Base-by-base conservation (phyloP, 1,140 invertebrate species). In the Drosophila yakuba region DNA sequence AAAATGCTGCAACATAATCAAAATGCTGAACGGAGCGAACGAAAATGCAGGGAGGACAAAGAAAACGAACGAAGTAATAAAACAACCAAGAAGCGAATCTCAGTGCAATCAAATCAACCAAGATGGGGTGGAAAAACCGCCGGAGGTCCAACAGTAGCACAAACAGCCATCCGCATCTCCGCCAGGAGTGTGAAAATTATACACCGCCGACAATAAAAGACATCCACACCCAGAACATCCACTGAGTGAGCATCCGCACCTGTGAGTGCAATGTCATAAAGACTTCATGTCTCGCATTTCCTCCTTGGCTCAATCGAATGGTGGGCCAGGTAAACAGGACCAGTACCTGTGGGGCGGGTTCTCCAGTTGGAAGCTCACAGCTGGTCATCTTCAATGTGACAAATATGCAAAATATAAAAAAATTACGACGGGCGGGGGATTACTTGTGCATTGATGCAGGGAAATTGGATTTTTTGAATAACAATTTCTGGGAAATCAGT, bases 41-140 rank as follows among this genome's bases (percentile, higher is more conserved):
- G 45, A 61, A 15, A 51, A 62, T 14, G 15, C 2, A 20, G 35
- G 38, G 11, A 38, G 25, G 41, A 14, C 56, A 6, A 23, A 20
- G 17, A 57, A 15, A 28, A 28, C 15, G 17, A 15, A 20, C 3
- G 41, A 61, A 51, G 58, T 14, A 57, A 14, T 17, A 23, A 23
- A 38, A 15, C 17, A 56, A 47, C 11, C 32, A 61, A 47, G 47
- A 68, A 50, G 50, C 61, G 61, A 48, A 63, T 57, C 69, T 36
- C 80, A 79, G 60, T 50, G 80, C 80, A 84, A 83, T 83, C 80
- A 83, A 83, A 84, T 83, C 80, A 84, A 61, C 39, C 39, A 55
- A 48, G 48, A 71, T 44, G 38, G 54, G 54, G 39, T 50, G 45
- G 68, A 12, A 41, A 41, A 28, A 51, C 38, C 72, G 55, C 67